phyloP scores from a whole-genome alignment of 37 sponge, comb jelly and placozoan species.

The Halisarca cf. caerulea region DNA sequence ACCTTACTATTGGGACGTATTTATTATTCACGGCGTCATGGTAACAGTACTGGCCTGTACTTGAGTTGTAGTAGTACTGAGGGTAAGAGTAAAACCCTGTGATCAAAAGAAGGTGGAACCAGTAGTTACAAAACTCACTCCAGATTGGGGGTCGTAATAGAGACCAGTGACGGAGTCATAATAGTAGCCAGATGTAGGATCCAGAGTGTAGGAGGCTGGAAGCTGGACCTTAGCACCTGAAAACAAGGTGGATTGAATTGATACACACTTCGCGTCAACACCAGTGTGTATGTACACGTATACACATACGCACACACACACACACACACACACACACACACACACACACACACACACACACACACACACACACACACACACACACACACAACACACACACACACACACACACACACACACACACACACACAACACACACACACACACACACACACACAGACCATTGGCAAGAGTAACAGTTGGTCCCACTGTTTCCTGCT shows the following conservation, averaged over 20 bases:
- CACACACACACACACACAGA: slow-evolving; percentile 20
- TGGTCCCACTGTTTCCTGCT: neutral
- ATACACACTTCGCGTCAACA: neutral
- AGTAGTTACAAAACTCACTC: slow-evolving; percentile 46
- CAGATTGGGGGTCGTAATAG: slow-evolving; percentile 94
- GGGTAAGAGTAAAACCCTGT: neutral
- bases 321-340: slow-evolving; percentile 15
- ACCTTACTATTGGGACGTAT: slow-evolving; percentile 78
- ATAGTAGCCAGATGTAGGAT: slow-evolving; percentile 82
- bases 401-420: neutral
- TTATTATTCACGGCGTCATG: slow-evolving; percentile 67
- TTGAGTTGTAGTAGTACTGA: slow-evolving; percentile 95
- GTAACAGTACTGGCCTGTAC: slow-evolving; percentile 89
- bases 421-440: slow-evolving; percentile 15
- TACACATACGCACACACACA: slow-evolving; percentile 23
- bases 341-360: slow-evolving; percentile 7
- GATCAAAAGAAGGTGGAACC: neutral
- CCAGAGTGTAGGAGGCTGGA: slow-evolving; percentile 73
- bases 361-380: slow-evolving; percentile 35
- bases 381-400: slow-evolving; percentile 1
- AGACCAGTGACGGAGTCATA: slow-evolving; percentile 86
- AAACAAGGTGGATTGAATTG: neutral
- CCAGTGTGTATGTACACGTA: neutral
- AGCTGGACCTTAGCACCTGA: slow-evolving; percentile 15
- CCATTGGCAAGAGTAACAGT: neutral